A percentile compares a stretch with the other conserved stretches of the same genome.
Conservation (phyloP, 2,797 vertebrate species). For the Paedocypris micromegethes region DNA sequence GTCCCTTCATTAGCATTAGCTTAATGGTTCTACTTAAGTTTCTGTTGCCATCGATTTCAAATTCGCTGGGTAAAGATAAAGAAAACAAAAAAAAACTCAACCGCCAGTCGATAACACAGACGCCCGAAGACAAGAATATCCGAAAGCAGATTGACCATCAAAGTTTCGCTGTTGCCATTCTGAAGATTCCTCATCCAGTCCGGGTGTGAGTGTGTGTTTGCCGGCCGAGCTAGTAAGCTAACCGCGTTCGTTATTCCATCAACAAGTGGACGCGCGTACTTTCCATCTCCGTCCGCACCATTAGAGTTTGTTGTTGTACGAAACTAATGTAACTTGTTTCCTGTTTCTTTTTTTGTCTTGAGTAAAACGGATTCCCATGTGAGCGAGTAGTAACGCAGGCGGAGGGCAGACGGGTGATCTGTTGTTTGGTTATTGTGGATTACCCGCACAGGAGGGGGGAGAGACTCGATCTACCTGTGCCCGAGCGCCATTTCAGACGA, state of each 20-base stretch:
- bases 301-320: background rate
- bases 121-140: background rate
- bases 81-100: background rate
- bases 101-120: background rate
- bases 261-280: slow-evolving; percentile 31
- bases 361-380: background rate
- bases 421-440: slow-evolving; percentile 22
- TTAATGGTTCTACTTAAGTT: slow-evolving; percentile 5
- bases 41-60: slow-evolving; percentile 6
- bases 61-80: background rate
- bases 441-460: slow-evolving; percentile 12
- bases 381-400: background rate
- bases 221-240: slow-evolving; percentile 33
- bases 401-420: slow-evolving; percentile 17
- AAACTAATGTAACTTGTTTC: background rate
- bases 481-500: background rate
- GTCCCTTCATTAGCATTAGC: slow-evolving; percentile 31
- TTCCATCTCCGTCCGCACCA: background rate
- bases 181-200: slow-evolving; percentile 1
- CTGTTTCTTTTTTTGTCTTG: background rate
- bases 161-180: background rate
- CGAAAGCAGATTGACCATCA: background rate
- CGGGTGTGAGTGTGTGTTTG: background rate
- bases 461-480: slow-evolving; percentile 29
- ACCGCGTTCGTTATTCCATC: slow-evolving; percentile 31